Percentiles rank a stretch among this genome's conserved stretches.
phyloP scores from a whole-genome alignment of 2,797 vertebrate genomes.

The Xenops minutus region DNA sequence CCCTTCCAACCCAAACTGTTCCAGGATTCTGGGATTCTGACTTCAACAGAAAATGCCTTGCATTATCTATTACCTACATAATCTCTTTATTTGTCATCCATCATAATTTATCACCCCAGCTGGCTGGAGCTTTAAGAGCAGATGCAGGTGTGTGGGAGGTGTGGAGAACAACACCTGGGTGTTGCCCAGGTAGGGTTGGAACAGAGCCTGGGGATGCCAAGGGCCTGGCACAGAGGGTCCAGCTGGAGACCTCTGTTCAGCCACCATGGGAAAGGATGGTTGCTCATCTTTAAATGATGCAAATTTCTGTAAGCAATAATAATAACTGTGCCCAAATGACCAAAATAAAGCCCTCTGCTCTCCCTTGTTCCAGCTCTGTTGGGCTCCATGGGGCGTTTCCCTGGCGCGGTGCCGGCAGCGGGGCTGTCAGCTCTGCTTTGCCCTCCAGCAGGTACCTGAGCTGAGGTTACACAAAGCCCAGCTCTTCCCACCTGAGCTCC shows the following conservation, averaged over 20 bases:
- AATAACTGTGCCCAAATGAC: neutral
- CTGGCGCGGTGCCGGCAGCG: fast-evolving
- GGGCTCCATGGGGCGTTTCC: neutral
- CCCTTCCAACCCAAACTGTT: neutral
- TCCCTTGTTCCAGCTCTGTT: neutral
- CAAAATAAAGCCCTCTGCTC: neutral
- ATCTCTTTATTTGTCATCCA: neutral
- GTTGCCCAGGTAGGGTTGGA: neutral
- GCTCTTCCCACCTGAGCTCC: neutral
- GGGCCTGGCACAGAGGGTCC: fast-evolving
- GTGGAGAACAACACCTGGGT: fast-evolving
- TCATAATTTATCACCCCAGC: neutral
- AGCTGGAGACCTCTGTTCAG: neutral
- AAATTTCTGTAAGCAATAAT: fast-evolving
- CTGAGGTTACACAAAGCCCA: neutral
- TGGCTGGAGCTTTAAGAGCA: neutral
- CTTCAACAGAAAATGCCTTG: neutral
- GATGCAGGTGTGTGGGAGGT: fast-evolving
- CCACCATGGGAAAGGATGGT: fast-evolving
- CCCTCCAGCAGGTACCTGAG: neutral
- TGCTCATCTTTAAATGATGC: neutral
- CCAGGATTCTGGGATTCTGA: neutral
- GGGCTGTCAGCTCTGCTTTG: neutral
- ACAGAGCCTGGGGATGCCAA: neutral
- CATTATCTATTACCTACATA: neutral